These are phyloP conservation scores for Cryptus armator DNA, from an alignment of 2,888 invertebrate genomes.

Conservation along the genomic window DNA sequence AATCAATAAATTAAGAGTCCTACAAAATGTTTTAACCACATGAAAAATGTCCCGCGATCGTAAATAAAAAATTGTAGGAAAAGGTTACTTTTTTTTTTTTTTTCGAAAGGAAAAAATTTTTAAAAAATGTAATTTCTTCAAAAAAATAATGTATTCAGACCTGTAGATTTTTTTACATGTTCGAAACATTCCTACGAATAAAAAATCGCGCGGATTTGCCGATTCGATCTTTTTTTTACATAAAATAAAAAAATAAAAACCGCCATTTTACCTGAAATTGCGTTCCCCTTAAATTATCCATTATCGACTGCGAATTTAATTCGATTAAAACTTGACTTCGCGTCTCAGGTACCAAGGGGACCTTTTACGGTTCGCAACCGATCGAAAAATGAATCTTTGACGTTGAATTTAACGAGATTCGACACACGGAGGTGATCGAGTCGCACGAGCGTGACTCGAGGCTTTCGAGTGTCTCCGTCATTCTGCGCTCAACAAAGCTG, in stretches of 20 bases:
- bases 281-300: too few species aligned
- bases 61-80: neutral
- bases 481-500: slow-evolving; percentile 19
- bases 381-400: slow-evolving; percentile 25
- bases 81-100: neutral
- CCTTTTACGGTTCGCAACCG: neutral
- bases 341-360: neutral
- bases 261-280: too few species aligned
- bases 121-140: too few species aligned
- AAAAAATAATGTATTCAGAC: too few species aligned
- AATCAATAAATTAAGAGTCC: too few species aligned
- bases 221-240: too few species aligned
- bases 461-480: slow-evolving; percentile 26
- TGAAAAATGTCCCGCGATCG: neutral
- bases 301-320: too few species aligned
- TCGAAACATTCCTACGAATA: too few species aligned
- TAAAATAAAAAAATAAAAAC: too few species aligned
- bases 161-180: too few species aligned
- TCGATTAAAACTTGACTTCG: neutral
- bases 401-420: slow-evolving; percentile 46
- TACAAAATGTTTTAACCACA: neutral
- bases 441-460: slow-evolving; percentile 59
- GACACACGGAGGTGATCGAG: slow-evolving; percentile 35
- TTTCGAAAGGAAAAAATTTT: neutral
- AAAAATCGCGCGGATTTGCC: too few species aligned